A percentile compares a stretch with the other conserved stretches of the same genome.
These are phyloP conservation scores for Neuroterus valhalla DNA, from an alignment of 1,140 invertebrate species.

Conservation along the genomic window DNA sequence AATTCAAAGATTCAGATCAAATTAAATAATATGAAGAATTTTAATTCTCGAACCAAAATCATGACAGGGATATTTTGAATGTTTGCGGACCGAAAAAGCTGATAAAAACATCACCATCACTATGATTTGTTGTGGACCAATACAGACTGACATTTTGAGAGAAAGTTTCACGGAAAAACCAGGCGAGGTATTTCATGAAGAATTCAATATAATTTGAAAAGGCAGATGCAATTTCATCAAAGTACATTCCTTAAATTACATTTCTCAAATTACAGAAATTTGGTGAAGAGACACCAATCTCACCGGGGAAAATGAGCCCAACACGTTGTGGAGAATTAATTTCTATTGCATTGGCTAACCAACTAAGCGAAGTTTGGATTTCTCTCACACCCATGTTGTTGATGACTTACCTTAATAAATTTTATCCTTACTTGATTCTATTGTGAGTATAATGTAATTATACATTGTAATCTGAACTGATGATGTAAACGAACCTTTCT, in stretches of 20 bases:
- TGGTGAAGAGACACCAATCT: slow-evolving; percentile 70
- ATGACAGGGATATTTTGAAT: slow-evolving; percentile 83
- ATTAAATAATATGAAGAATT: too few species aligned
- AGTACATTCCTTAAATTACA: slow-evolving; percentile 7
- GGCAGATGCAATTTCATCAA: not conserved
- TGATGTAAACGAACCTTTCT: too few species aligned
- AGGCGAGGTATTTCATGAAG: slow-evolving; percentile 74
- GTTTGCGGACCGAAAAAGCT: slow-evolving; percentile 79
- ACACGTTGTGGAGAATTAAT: slow-evolving; percentile 84
- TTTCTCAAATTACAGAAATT: slow-evolving; percentile 74
- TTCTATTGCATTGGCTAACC: slow-evolving; percentile 85
- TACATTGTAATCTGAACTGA: slow-evolving; percentile 4
- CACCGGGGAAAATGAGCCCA: slow-evolving; percentile 80
- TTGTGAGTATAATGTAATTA: slow-evolving; percentile 71
- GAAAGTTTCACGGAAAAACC: slow-evolving; percentile 81
- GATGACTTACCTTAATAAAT: slow-evolving; percentile 79
- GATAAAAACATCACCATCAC: slow-evolving; percentile 79
- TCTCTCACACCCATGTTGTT: slow-evolving; percentile 79
- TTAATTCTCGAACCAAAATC: slow-evolving; percentile 32
- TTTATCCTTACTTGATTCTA: slow-evolving; percentile 79
- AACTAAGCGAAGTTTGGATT: slow-evolving; percentile 86
- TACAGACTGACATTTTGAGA: slow-evolving; percentile 83
- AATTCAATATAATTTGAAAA: too few species aligned
- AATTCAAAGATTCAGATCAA: too few species aligned
- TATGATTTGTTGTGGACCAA: slow-evolving; percentile 86